Conservation (phyloP, 2,888 invertebrate genomes). For the Nezara viridula region DNA sequence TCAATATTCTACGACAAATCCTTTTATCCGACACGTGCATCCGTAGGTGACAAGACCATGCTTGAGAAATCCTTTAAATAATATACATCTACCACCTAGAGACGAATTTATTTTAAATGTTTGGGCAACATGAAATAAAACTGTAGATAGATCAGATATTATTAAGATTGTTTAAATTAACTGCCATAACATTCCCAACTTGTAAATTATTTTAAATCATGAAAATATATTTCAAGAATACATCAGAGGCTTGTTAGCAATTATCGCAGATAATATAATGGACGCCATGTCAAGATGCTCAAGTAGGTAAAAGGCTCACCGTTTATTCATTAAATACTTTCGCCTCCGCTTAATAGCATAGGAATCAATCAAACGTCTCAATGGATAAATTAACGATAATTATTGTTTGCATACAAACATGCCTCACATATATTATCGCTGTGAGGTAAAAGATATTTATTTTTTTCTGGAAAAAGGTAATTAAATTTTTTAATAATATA, state of each 20-base stretch:
- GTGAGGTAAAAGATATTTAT: background rate
- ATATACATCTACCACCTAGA: background rate
- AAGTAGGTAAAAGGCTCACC: background rate
- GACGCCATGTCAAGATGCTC: background rate
- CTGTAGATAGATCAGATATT: too few relatives aligned
- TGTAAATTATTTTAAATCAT: too few relatives aligned
- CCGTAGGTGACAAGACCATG: too few relatives aligned
- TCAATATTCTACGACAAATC: too few relatives aligned
- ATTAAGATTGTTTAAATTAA: too few relatives aligned
- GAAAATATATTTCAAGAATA: too few relatives aligned
- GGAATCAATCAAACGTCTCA: background rate
- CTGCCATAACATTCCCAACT: too few relatives aligned
- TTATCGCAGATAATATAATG: background rate
- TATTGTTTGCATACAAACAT: background rate
- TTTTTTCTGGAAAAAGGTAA: too few relatives aligned
- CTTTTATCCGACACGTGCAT: too few relatives aligned
- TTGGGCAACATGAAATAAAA: too few relatives aligned
- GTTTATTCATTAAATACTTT: constrained; percentile 4
- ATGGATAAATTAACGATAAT: background rate
- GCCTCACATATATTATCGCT: background rate
- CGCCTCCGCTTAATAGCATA: background rate
- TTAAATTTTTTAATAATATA: too few relatives aligned
- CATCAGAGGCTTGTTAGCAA: background rate
- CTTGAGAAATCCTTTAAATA: background rate
- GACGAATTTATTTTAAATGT: background rate